A percentile compares a stretch with the other conserved stretches of the same genome.
Evolutionary conservation across 1,140 invertebrate genomes (phyloP).

Genomic region (Pantala flavescens): DNA sequence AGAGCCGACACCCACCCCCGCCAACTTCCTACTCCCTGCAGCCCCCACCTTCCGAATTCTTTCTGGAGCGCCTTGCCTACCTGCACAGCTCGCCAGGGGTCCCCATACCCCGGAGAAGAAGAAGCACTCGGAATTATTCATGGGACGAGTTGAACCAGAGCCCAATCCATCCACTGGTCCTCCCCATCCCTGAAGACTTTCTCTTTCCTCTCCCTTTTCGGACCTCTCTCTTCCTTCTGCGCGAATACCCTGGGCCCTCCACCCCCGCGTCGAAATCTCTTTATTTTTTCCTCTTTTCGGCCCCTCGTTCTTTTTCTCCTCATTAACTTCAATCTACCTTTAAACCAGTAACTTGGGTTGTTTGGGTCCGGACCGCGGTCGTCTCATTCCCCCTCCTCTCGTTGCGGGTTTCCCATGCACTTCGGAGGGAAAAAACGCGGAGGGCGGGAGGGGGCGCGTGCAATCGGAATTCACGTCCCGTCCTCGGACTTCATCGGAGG

Average conservation of each 20-base stretch:
- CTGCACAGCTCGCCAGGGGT: neutral
- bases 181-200: neutral
- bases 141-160: neutral
- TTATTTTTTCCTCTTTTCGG: neutral
- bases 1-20: neutral
- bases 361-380: neutral
- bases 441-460: too few relatives aligned
- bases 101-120: neutral
- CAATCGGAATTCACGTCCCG: too few relatives aligned
- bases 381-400: neutral
- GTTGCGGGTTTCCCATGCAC: neutral
- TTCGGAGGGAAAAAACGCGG: too few relatives aligned
- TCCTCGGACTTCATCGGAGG: too few relatives aligned
- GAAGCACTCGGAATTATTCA: neutral
- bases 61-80: neutral
- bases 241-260: neutral
- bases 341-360: conserved; percentile 1
- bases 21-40: neutral
- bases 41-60: neutral
- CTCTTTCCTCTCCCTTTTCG: neutral
- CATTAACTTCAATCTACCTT: conserved; percentile 2
- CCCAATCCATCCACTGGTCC: neutral
- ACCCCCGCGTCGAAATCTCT: neutral
- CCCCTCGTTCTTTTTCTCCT: neutral
- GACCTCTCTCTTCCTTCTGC: neutral